Evolutionary conservation across 1,140 invertebrate species (phyloP).

Genomic region (Idris sp.): DNA sequence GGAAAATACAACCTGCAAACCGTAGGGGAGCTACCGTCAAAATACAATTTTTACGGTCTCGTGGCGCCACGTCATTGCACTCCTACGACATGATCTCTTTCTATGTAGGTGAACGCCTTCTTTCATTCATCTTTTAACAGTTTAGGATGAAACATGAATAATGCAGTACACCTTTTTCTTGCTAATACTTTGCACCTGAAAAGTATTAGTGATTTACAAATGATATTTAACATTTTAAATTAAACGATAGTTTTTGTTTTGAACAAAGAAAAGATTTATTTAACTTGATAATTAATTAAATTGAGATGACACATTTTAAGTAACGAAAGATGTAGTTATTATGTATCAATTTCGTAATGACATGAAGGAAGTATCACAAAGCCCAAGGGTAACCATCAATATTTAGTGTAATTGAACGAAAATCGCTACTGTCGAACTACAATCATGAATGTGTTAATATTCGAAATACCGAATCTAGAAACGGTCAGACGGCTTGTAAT

Average conservation of each 20-base stretch:
- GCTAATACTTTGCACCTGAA: too few species aligned
- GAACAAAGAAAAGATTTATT: too few species aligned
- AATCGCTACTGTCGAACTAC: slow-evolving; percentile 26
- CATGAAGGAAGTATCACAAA: slow-evolving; percentile 31
- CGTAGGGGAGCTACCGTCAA: slow-evolving; percentile 62
- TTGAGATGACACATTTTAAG: not conserved
- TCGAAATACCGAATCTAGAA: slow-evolving; percentile 25
- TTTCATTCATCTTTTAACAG: slow-evolving; percentile 39
- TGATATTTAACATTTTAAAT: too few species aligned
- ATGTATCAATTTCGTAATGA: slow-evolving; percentile 25
- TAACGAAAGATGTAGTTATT: slow-evolving; percentile 14
- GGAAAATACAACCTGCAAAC: slow-evolving; percentile 75
- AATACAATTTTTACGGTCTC: slow-evolving; percentile 71
- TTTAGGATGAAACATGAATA: slow-evolving; percentile 19
- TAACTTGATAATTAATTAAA: too few species aligned
- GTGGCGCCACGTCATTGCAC: slow-evolving; percentile 49
- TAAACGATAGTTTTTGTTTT: too few species aligned
- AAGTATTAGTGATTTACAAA: too few species aligned
- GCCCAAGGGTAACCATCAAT: slow-evolving; percentile 28
- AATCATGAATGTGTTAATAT: slow-evolving; percentile 34
- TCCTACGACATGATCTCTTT: slow-evolving; percentile 48
- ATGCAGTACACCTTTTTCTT: too few species aligned
- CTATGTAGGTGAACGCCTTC: slow-evolving; percentile 21
- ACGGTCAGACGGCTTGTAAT: slow-evolving; percentile 20
- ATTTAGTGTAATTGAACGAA: slow-evolving; percentile 42